A percentile compares a stretch with the other conserved stretches of the same genome.
These are phyloP conservation scores for Tadarida brasiliensis DNA, from an alignment of 2,797 vertebrate species.

Conservation along the genomic window DNA sequence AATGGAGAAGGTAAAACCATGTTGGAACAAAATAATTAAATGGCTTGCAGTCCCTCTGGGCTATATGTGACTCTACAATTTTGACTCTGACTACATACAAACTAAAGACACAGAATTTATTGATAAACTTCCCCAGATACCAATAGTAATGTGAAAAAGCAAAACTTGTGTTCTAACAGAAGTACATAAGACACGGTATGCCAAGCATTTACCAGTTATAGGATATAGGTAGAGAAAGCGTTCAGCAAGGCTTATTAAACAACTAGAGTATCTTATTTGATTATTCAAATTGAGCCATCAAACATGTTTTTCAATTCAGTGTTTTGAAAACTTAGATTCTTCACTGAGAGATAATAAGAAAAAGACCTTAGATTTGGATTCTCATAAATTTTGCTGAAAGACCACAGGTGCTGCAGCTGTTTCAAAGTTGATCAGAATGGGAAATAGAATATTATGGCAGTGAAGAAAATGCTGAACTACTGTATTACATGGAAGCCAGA, in stretches of 20 bases:
- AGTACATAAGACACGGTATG: not conserved
- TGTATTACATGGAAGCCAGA: conserved; percentile 91
- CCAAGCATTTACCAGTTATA: not conserved
- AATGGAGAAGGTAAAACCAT: not conserved
- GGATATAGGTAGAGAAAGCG: not conserved
- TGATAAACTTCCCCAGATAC: not conserved
- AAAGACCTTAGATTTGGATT: not conserved
- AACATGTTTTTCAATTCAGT: not conserved
- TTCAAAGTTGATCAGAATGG: conserved; percentile 91
- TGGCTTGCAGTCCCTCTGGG: not conserved
- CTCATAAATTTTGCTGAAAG: not conserved
- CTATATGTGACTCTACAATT: not conserved
- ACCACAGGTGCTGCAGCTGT: conserved; percentile 89
- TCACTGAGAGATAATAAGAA: not conserved
- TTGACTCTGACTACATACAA: not conserved
- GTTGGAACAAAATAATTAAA: not conserved
- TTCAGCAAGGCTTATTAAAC: not conserved
- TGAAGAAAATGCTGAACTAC: conserved; percentile 92
- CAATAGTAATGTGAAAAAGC: not conserved
- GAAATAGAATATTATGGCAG: conserved; percentile 90
- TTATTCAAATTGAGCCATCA: not conserved
- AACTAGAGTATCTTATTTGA: not conserved
- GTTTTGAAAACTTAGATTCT: not conserved
- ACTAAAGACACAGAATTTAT: not conserved
- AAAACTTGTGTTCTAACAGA: not conserved